phyloP scores from a whole-genome alignment of 2,113 vertebrate genomes.

The Scartelaos histophorus region DNA sequence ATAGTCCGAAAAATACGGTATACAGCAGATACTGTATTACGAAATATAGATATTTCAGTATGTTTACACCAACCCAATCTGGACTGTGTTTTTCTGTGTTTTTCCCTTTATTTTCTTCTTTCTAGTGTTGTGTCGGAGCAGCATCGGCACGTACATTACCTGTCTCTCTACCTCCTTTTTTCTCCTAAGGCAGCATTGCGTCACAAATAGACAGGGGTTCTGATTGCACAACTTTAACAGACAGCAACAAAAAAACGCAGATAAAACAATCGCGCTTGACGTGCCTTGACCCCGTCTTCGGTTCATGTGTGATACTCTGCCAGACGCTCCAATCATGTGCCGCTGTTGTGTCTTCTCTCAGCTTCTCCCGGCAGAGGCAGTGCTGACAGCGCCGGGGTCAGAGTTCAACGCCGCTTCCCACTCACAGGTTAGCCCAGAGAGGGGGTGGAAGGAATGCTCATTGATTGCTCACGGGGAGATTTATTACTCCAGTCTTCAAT shows the following conservation, averaged over 20 bases:
- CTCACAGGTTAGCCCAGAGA: constrained; percentile 41
- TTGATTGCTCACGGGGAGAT: constrained; percentile 49
- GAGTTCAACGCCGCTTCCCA: constrained; percentile 37
- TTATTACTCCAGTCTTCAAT: constrained; percentile 40
- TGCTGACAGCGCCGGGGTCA: constrained; percentile 49
- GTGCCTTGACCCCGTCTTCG: constrained; percentile 24
- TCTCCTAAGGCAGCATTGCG: background rate
- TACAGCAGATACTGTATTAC: no score
- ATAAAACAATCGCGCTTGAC: constrained; percentile 19
- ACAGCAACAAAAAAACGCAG: background rate
- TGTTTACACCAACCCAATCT: background rate
- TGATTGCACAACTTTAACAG: constrained; percentile 11
- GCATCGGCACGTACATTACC: constrained; percentile 1
- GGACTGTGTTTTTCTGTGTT: constrained; percentile 16
- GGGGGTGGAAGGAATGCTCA: constrained; percentile 27
- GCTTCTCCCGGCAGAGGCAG: constrained; percentile 9
- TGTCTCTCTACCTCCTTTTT: constrained; percentile 3
- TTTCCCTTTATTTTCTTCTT: constrained; percentile 18
- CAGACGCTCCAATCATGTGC: constrained; percentile 30
- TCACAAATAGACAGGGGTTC: constrained; percentile 9
- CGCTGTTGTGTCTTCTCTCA: constrained; percentile 24
- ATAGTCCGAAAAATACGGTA: no score
- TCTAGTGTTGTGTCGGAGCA: constrained; percentile 17
- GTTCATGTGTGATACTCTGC: constrained; percentile 23
- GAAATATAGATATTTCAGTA: no score